Evolutionary conservation across 2,888 invertebrate genomes (phyloP).

Genomic region (Tipula unca): DNA sequence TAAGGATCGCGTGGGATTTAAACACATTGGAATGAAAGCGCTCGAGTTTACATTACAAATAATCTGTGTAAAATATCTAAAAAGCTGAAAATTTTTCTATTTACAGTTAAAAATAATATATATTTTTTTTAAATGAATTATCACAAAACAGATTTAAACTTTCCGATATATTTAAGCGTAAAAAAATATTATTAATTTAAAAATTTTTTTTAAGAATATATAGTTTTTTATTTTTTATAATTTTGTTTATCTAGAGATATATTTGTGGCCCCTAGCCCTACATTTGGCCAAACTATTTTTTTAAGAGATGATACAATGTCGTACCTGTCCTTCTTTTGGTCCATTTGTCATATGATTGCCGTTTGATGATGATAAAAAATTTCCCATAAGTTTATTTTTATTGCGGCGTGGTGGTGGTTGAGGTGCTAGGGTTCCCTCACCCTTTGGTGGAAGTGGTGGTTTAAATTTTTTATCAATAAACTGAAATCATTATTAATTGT

Average conservation of each 20-base stretch:
- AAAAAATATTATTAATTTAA: background rate
- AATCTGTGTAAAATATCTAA: background rate
- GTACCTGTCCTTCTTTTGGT: conserved; percentile 33
- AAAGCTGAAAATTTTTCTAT: background rate
- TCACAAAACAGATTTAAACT: background rate
- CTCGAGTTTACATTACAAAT: background rate
- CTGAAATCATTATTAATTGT: background rate
- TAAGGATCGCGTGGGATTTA: background rate
- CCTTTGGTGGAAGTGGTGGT: conserved; percentile 63
- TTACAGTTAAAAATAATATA: background rate
- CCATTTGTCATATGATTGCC: conserved; percentile 27
- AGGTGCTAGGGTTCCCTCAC: conserved; percentile 44
- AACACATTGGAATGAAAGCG: background rate
- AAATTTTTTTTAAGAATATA: background rate
- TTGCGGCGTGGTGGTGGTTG: conserved; percentile 58
- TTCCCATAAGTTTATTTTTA: conserved; percentile 21
- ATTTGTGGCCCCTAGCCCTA: background rate
- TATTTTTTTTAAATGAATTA: background rate
- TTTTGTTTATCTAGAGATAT: background rate
- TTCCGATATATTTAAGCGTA: background rate
- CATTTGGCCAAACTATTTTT: background rate
- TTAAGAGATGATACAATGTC: conserved; percentile 43
- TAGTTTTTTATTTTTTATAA: background rate
- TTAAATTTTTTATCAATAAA: conserved; percentile 25
- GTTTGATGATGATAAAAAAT: conserved; percentile 1